Conservation (phyloP, 2,113 vertebrate genomes). For the Lontra canadensis region DNA sequence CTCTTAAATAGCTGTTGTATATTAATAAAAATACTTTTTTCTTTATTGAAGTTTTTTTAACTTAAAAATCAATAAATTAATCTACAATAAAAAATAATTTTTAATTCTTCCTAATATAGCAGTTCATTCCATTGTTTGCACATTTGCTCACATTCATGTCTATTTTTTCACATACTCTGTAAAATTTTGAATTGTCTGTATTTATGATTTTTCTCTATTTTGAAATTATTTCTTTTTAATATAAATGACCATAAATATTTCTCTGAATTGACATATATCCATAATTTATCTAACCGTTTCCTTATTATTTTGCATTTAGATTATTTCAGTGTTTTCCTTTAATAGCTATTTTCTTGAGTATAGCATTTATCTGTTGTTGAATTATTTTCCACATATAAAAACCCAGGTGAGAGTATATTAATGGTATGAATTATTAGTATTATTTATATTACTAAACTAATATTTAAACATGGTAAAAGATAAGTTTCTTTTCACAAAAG, state of each 20-base stretch:
- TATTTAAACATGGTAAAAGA: background rate
- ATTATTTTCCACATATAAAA: background rate
- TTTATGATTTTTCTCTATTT: background rate
- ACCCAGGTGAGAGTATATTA: background rate
- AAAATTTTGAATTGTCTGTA: background rate
- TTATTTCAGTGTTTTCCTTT: background rate
- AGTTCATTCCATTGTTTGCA: background rate
- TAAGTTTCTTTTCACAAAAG: background rate
- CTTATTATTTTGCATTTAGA: background rate
- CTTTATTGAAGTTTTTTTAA: background rate
- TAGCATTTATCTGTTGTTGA: background rate
- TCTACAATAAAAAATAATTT: background rate
- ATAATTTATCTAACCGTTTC: slow-evolving; percentile 10
- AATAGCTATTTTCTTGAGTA: background rate
- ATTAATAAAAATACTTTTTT: background rate
- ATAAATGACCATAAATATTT: background rate
- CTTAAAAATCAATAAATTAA: background rate
- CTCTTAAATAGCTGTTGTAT: background rate
- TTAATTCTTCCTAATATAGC: background rate
- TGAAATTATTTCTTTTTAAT: background rate
- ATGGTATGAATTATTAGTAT: background rate
- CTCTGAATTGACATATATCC: background rate
- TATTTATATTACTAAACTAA: slow-evolving; percentile 12
- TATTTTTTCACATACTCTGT: background rate
- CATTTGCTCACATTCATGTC: background rate